Percentiles rank a stretch among this genome's conserved stretches.
These are phyloP conservation scores for Mesoclemmys tuberculata DNA, from an alignment of 2,113 vertebrate genomes.

Conservation along the genomic window DNA sequence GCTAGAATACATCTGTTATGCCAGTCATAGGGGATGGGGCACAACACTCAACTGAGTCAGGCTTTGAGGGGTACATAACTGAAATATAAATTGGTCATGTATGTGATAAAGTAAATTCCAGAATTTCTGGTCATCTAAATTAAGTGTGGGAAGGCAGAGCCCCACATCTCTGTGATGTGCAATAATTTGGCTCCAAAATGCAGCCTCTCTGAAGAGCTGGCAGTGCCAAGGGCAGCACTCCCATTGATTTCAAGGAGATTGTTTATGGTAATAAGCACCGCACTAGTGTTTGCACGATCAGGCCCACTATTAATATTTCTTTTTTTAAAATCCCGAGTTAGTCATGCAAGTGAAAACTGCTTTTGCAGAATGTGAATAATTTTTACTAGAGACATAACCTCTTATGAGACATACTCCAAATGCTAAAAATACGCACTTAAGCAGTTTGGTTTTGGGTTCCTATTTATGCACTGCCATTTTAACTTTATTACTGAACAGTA, in stretches of 20 bases:
- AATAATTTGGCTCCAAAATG: neutral
- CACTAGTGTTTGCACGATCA: neutral
- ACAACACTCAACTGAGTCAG: neutral
- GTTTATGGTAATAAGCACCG: neutral
- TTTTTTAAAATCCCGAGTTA: neutral
- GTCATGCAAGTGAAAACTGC: neutral
- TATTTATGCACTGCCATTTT: conserved; percentile 14
- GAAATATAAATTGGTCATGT: neutral
- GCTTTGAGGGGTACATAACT: neutral
- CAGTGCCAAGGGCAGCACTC: neutral
- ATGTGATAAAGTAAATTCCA: conserved; percentile 1
- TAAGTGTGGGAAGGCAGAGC: neutral
- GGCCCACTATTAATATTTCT: neutral
- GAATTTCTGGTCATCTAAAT: neutral
- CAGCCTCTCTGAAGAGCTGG: neutral
- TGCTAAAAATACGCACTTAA: neutral
- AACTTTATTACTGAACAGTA: conserved; percentile 9
- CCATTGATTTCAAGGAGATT: neutral
- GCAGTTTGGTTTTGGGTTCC: conserved; percentile 23
- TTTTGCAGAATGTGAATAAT: neutral
- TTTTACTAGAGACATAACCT: neutral
- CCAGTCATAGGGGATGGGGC: neutral
- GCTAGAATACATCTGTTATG: neutral
- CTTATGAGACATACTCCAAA: neutral
- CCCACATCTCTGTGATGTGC: neutral